Evolutionary conservation across 2,797 vertebrate genomes (phyloP).

Genomic region (Podargus strigoides): DNA sequence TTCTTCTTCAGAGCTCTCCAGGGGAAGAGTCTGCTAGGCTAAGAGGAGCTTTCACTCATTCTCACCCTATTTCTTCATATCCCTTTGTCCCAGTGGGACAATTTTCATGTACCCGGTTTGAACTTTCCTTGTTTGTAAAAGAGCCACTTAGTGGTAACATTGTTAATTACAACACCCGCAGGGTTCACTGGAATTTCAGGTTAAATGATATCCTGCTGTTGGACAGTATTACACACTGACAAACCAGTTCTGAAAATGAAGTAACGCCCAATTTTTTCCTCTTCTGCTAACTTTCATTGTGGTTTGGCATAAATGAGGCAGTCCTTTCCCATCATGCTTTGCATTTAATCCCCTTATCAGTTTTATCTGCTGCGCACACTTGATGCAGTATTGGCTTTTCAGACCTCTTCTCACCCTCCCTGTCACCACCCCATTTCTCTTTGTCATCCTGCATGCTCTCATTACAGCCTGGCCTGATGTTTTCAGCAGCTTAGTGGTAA

Average conservation of each 20-base stretch:
- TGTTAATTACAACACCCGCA: not conserved
- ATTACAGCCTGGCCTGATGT: not conserved
- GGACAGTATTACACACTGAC: not conserved
- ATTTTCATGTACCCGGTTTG: not conserved
- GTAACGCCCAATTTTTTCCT: rapidly evolving
- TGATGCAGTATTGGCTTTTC: not conserved
- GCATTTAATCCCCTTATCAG: not conserved
- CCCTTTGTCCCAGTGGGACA: not conserved
- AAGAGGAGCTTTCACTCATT: not conserved
- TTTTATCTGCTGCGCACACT: not conserved
- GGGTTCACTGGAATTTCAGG: not conserved
- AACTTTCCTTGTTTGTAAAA: not conserved
- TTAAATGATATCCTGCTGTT: not conserved
- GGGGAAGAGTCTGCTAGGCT: not conserved
- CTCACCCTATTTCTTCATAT: not conserved
- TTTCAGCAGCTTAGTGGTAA: not conserved
- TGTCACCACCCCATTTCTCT: not conserved
- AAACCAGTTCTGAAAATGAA: not conserved
- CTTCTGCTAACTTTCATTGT: not conserved
- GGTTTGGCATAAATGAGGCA: not conserved
- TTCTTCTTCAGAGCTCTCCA: not conserved
- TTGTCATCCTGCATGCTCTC: not conserved
- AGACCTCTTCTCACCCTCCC: not conserved
- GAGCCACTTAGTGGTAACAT: not conserved
- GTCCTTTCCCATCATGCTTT: not conserved